These are phyloP conservation scores for Rissa tridactyla DNA, from an alignment of 2,113 vertebrate species.

Conservation along the genomic window DNA sequence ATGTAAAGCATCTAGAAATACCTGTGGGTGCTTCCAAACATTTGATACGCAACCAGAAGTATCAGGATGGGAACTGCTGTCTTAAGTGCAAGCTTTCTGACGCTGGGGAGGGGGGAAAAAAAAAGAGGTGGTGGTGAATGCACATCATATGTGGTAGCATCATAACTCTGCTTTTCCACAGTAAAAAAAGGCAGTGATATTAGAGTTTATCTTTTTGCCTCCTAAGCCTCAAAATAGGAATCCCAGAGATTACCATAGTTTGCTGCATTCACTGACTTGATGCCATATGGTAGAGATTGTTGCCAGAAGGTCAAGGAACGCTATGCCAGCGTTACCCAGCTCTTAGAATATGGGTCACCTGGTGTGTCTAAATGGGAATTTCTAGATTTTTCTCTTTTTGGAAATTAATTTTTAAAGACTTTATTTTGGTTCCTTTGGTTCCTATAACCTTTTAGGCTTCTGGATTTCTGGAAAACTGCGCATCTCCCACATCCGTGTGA, in stretches of 20 bases:
- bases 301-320: background rate
- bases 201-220: background rate
- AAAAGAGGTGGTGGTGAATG: background rate
- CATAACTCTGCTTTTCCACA: background rate
- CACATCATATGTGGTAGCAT: background rate
- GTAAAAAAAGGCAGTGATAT: background rate
- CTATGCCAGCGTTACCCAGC: background rate
- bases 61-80: background rate
- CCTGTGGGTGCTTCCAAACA: background rate
- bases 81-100: background rate
- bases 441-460: background rate
- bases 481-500: accelerated
- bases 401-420: background rate
- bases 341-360: background rate
- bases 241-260: background rate
- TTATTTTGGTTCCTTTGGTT: background rate
- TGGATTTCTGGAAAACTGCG: background rate
- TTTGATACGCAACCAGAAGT: background rate
- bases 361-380: background rate
- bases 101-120: too few relatives aligned
- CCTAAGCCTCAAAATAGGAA: background rate
- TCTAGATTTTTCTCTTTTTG: background rate
- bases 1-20: background rate
- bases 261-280: background rate
- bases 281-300: background rate